Conservation (phyloP, 1,140 invertebrate genomes). For the Adelges cooleyi region DNA sequence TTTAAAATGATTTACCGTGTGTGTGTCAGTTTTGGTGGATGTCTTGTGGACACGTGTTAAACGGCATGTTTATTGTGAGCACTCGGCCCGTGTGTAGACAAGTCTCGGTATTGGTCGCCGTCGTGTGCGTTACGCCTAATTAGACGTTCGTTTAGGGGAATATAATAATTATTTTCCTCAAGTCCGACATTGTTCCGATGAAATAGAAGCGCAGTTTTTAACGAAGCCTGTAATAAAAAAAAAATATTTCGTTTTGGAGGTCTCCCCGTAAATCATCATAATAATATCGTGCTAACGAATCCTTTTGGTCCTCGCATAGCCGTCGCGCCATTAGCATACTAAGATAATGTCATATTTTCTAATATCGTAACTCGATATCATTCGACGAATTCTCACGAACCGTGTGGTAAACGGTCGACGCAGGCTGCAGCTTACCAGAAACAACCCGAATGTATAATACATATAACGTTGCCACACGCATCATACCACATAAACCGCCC, state of each 20-base stretch:
- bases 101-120: background rate
- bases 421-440: no score
- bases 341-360: no score
- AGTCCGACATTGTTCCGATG: background rate
- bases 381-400: no score
- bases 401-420: no score
- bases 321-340: no score
- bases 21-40: background rate
- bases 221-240: constrained; percentile 1
- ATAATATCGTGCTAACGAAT: background rate
- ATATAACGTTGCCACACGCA: no score
- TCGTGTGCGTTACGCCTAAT: constrained; percentile 12
- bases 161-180: background rate
- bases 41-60: constrained; percentile 20
- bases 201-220: background rate
- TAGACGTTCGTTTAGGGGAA: constrained; percentile 25
- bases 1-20: constrained; percentile 25
- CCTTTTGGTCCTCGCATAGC: no score
- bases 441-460: no score
- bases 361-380: no score
- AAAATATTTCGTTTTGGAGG: background rate
- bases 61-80: background rate
- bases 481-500: no score
- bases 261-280: background rate
- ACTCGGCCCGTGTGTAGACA: background rate